Evolutionary conservation across 1,140 invertebrate species (phyloP), one percentile per base, ranked within the genome.

Genomic region (Sitodiplosis mosellana): DNA sequence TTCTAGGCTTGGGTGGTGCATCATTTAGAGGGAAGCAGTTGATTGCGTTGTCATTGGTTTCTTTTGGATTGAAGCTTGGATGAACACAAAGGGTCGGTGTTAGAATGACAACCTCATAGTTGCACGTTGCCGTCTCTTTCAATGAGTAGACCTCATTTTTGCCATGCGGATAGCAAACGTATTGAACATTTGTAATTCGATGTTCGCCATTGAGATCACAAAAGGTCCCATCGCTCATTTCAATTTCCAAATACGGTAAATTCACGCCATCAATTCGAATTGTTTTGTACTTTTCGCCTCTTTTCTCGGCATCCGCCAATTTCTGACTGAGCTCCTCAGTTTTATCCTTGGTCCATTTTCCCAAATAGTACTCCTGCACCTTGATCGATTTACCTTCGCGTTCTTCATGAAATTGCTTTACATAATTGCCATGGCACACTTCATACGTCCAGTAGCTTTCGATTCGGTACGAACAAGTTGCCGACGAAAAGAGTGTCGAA

Each of bases 401-500:
- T 56, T 92, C 87, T 66, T 96, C 92, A 64, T 97, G 92, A 67
- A 91, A 97, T 59, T 98, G 94, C 11, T 85, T 70, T 2, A 97
- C 76, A 63, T 83, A 80, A 53, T 75, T 72, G 5, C 91, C 91
- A 70, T 97, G 93, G 60, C 94, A 97, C 10, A 98, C 70, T 68
- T 97, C 91, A 69, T 97, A 98, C 0, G 86, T 91, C 94, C 93
- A 97, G 64, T 94, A 98, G 37, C 81, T 81, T 64, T 97, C 93
- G 48, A 96, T 69, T 52, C 83, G 75, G 54, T 87, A 91, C 0
- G 87, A 87, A 66, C 90, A 96, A 46, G 70, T 69, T 51, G 73
- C 70, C 52, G 83, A 77, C 14, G 66, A 67, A 63, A 92, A 88
- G 33, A 92, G 63, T 3, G 80, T 77, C 46, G 75, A 67, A 20